Conservation (phyloP, 2,797 vertebrate species). For the Aldrovandia affinis region DNA sequence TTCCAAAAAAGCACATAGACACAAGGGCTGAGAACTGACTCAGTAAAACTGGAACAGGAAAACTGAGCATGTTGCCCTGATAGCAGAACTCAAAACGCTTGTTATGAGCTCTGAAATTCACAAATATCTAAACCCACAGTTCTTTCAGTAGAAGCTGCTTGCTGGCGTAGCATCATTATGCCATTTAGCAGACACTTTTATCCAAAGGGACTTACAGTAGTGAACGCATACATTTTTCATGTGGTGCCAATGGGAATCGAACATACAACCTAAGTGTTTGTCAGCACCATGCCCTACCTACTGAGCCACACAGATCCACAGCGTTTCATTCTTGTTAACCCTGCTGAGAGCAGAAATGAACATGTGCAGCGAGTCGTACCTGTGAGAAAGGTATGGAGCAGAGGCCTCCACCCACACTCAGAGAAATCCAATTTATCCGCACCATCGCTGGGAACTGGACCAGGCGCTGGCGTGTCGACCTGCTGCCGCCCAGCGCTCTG, state of each 20-base stretch:
- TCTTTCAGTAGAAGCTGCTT: background rate
- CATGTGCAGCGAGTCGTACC: conserved; percentile 48
- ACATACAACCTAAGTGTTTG: too few species aligned
- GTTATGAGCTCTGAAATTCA: background rate
- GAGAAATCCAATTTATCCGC: conserved; percentile 42
- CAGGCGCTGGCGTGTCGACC: conserved; percentile 41
- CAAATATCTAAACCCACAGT: background rate
- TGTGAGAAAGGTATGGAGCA: conserved; percentile 73
- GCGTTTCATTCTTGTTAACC: background rate
- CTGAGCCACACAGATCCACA: too few species aligned
- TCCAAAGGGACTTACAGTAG: too few species aligned
- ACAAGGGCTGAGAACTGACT: background rate
- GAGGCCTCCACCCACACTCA: conserved; percentile 60
- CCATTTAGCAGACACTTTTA: too few species aligned
- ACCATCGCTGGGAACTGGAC: conserved; percentile 45
- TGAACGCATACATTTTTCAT: too few species aligned
- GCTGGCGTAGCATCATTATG: too few species aligned
- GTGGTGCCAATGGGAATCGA: too few species aligned
- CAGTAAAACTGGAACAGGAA: too few species aligned
- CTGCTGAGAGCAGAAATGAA: background rate
- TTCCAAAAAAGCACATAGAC: background rate
- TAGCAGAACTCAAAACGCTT: background rate
- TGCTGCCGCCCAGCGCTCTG: conserved; percentile 45
- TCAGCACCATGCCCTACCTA: too few species aligned
- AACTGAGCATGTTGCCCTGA: background rate